phyloP scores from a whole-genome alignment of 2,888 invertebrate genomes.

The Eucriotettix oculatus region DNA sequence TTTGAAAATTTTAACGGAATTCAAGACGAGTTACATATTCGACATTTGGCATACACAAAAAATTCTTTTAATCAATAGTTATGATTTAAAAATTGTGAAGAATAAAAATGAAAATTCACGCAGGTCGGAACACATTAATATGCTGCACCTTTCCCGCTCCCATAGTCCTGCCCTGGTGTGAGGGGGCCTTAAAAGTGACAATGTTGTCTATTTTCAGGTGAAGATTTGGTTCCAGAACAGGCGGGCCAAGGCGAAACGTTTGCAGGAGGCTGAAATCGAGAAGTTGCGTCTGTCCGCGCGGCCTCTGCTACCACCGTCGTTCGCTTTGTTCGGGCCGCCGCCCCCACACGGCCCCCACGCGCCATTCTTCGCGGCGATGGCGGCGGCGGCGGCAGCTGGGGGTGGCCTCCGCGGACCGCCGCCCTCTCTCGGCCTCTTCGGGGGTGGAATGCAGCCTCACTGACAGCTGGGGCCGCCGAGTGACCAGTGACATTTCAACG shows the following conservation, averaged over 20 bases:
- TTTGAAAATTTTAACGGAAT: too few relatives aligned
- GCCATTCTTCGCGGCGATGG: slow-evolving; percentile 20
- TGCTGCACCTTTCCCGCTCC: slow-evolving; percentile 2
- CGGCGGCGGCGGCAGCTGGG: slow-evolving; percentile 46
- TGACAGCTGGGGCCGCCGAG: background rate
- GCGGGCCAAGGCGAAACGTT: slow-evolving; percentile 87
- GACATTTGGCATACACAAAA: too few relatives aligned
- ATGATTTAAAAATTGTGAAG: too few relatives aligned
- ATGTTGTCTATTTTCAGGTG: slow-evolving; percentile 41
- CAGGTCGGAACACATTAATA: slow-evolving; percentile 11
- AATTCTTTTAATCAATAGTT: too few relatives aligned
- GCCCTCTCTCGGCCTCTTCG: slow-evolving; percentile 2
- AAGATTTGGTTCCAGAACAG: slow-evolving; percentile 91
- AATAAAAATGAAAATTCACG: too few relatives aligned
- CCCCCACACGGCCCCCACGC: background rate
- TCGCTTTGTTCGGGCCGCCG: slow-evolving; percentile 21
- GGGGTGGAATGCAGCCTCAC: background rate
- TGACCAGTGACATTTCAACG: too few relatives aligned
- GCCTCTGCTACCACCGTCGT: slow-evolving; percentile 33
- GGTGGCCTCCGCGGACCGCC: slow-evolving; percentile 35
- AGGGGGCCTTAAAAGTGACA: background rate
- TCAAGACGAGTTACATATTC: too few relatives aligned
- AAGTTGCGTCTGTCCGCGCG: slow-evolving; percentile 59
- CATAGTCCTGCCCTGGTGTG: background rate
- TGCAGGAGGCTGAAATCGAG: slow-evolving; percentile 91